Evolutionary conservation across 2,113 vertebrate species (phyloP).

Genomic region (Micronycteris hirsuta): DNA sequence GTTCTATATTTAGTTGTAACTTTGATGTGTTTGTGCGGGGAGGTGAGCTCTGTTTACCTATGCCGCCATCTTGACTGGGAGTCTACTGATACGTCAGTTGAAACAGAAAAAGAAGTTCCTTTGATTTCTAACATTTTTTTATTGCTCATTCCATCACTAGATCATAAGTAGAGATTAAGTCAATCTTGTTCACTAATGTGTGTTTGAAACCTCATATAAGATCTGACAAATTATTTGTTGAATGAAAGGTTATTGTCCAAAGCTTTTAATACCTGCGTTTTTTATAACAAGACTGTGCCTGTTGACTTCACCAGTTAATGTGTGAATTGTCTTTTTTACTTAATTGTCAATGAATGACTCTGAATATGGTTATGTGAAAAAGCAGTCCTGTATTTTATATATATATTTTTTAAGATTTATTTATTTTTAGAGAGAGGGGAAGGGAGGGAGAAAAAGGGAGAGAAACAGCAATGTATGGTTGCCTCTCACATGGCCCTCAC

Average conservation of each 20-base stretch:
- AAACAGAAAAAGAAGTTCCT: background rate
- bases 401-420: no score
- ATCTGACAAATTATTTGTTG: background rate
- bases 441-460: no score
- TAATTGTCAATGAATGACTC: background rate
- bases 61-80: no score
- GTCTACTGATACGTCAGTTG: background rate
- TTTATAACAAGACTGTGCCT: background rate
- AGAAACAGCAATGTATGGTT: no score
- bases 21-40: no score
- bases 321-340: conserved; percentile 21
- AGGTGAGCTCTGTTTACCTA: no score
- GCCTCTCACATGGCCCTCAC: no score
- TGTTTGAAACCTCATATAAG: background rate
- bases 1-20: no score
- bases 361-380: background rate
- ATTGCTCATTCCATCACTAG: background rate
- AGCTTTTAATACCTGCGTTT: background rate
- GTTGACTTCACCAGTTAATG: background rate
- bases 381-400: background rate
- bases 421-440: no score
- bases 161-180: background rate
- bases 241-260: conserved; percentile 29
- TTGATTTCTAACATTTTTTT: background rate
- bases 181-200: background rate